Evolutionary conservation across 2,113 vertebrate genomes (phyloP), one percentile per base, ranked within the genome.

Genomic region (Sinocyclocheilus maitianheensis): DNA sequence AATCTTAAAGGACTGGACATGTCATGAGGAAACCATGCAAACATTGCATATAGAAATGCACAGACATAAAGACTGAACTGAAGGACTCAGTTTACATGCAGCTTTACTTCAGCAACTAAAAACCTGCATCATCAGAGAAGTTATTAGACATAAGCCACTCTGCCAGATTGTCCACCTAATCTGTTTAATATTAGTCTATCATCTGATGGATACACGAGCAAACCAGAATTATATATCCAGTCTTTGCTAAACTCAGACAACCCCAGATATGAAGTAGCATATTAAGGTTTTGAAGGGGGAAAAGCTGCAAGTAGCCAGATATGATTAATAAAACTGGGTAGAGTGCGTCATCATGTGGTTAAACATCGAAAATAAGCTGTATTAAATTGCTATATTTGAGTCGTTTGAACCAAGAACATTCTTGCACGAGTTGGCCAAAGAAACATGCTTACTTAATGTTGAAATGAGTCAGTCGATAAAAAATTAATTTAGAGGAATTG

Each of bases 91-190:
- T 46, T n/a, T 63, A 13, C 22, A 16, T 63, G 55, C 53, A 62
- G 16, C 34, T 79, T 79, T 62, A 62, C 20, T 62, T 40, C 0
- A 10, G n/a, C 8, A 65, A 81, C 60, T 81, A 30, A 67, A 24
- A 81, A 65, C 60, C 60, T 65, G 60, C 72, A 51, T 51, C 74
- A 76, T 76, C 74, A 51, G 43, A 24, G n/a, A 0, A 81, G 10
- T 62, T 65, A 48, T 81, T 48, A 81, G 14, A 43, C 62, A 67
- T 62, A 62, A 60, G 55, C 55, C 34, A 63, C 22, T 24, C 6
- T 16, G 43, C 22, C 55, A 62, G 37, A 80, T 24, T 80, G 34
- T 24, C n/a, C 40, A 46, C 9, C 14, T 81, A 43, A 67, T 67
- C 60, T 67, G 40, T 67, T 53, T 82, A 14, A 26, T 67, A 62